Base-by-base conservation (phyloP, 2,113 vertebrate species). In the Dipodomys ordii region DNA sequence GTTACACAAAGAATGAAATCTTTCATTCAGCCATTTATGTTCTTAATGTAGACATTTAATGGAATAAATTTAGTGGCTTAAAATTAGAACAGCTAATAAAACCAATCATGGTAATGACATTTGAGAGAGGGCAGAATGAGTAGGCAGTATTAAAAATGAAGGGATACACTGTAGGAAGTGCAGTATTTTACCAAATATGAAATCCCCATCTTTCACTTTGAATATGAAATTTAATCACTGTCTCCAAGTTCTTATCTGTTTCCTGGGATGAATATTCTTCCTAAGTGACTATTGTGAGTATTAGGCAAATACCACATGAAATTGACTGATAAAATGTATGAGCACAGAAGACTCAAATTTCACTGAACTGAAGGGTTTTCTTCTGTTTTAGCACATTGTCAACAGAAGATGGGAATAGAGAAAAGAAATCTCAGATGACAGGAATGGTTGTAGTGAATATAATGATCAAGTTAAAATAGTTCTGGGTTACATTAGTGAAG, bases 1-100 rank as follows among this genome's bases (percentile, higher is more conserved):
- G 7, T 84, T 81, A 57, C 35, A 62, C n/a, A 93, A 67, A 84
- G 30, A 83, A 92, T 35, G 6, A 83, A 83, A 25, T 76, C 10
- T 93, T 89, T 92, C 23, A 49, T 78, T 49, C 53, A 39, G 91
- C 90, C 27, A n/a, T 90, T 87, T 90, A 39, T 69, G 71, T 76
- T 88, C 91, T 44, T 53, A 86, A 11, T 84, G 0, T 79, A 95
- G 39, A 15, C 74, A 60, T 53, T 87, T 83, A 78, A 65, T 72
- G 85, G 95, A 86, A 64, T 96, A 15, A 46, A 65, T 57, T 6
- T 53, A 83, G 25, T 78, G n/a, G 0, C 44, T 95, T 92, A 46
- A 89, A 86, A 35, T 71, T 78, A 72, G n/a, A 73, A 15, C 2
- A 93, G n/a, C 27, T 25, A 74, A 20, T 87, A 78, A 78, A 93